A percentile compares a stretch with the other conserved stretches of the same genome.
phyloP scores from a whole-genome alignment of 1,140 invertebrate genomes.

The Neodiprion lecontei region DNA sequence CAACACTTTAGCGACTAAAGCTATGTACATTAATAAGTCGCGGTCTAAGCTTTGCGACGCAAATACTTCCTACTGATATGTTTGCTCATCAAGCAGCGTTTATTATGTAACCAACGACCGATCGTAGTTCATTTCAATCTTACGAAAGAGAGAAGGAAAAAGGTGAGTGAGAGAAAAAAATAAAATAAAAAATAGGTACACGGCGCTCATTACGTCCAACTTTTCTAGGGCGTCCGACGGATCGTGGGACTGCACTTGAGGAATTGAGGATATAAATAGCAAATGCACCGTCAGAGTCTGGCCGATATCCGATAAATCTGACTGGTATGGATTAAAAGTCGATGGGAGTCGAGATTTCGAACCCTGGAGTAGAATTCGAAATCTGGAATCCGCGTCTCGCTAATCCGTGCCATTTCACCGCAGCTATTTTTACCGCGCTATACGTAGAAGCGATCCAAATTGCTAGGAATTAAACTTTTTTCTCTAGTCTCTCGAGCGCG shows the following conservation, averaged over 20 bases:
- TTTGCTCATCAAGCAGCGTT: background rate
- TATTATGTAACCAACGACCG: background rate
- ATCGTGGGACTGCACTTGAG: too few species aligned
- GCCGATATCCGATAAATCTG: too few species aligned
- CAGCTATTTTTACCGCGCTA: background rate
- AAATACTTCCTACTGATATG: background rate
- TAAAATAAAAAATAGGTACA: too few species aligned
- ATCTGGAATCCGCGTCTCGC: background rate
- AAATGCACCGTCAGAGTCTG: background rate
- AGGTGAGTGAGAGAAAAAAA: background rate
- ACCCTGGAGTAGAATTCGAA: background rate
- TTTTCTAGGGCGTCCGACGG: background rate
- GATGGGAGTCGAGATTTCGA: background rate
- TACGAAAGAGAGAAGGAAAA: background rate
- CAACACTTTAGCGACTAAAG: too few species aligned
- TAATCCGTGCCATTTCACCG: slow-evolving; percentile 5
- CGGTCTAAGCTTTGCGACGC: too few species aligned
- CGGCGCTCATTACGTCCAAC: background rate
- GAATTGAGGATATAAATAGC: background rate
- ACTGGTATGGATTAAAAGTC: background rate
- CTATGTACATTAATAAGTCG: too few species aligned
- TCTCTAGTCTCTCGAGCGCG: background rate
- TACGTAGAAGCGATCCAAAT: background rate
- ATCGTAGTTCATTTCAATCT: background rate
- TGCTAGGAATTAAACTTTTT: slow-evolving; percentile 1